Base-by-base conservation (phyloP, 2,888 invertebrate genomes). In the Masnerella sp. region DNA sequence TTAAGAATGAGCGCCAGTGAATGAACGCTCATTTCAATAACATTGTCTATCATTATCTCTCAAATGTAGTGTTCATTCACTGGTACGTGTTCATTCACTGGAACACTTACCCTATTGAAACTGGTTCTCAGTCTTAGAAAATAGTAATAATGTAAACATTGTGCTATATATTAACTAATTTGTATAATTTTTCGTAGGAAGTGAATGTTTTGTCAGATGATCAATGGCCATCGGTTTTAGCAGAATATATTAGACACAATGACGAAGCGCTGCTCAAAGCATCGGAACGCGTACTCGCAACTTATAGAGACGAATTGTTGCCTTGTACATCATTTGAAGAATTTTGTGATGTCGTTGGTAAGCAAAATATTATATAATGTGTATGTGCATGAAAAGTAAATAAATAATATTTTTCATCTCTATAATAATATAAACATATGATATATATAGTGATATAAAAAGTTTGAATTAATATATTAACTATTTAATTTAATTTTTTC, bases 171-270 rank as follows among this genome's bases (percentile, higher is more conserved):
- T 14, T 22, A 25, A 12, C 11, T 25, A 61, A 34, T 15, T 32
- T 3, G 5, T 3, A 2, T 28, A 43, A 7, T 11, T 5, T 9
- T 34, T 88, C 87, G 17, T 89, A 95, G 92, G 92, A 90, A 85
- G 92, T 94, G 36, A 90, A 90, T 54, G 92, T 93, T 34, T 89
- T 90, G 2, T 89, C 90, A 5, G 93, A 93, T 74, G 95, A 95
- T 78, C 95, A 95, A 79, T 98, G 98, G 98, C 93, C 97, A 18
- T 91, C 93, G 42, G 92, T 93, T 71, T 89, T 98, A 59, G 97
- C 97, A 14, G 97, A 97, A 86, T 97, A 94, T 87, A 95, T 98
- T 83, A 93, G 98, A 1, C 94, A 96, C 87, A 97, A 96, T 88
- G 98, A 99, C 89, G 96, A 96, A 86, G 91, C 91, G 3, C 91